Evolutionary conservation across 2,888 invertebrate species (phyloP).

Genomic region (Sussaba pulchella): DNA sequence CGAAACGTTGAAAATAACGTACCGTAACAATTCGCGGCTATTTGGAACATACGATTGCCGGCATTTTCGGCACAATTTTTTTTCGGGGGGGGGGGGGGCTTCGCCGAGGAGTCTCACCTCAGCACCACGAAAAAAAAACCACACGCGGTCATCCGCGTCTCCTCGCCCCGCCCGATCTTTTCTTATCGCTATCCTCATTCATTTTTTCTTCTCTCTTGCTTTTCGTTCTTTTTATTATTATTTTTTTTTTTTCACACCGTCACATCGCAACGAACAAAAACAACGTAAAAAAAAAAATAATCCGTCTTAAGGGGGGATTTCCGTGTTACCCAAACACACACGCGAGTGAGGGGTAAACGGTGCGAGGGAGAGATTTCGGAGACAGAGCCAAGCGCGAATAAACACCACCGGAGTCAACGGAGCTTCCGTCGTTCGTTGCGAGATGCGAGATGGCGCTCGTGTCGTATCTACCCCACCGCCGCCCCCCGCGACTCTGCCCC

Average conservation of each 20-base stretch:
- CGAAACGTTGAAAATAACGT: slow-evolving; percentile 47
- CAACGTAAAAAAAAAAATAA: slow-evolving; percentile 40
- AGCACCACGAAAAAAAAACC: slow-evolving; percentile 9
- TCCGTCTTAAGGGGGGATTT: slow-evolving; percentile 56
- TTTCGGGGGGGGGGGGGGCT: no score
- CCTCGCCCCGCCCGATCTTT: slow-evolving; percentile 69
- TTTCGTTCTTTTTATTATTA: no score
- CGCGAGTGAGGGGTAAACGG: slow-evolving; percentile 46
- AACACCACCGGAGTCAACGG: slow-evolving; percentile 85
- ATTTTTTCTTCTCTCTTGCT: slow-evolving; percentile 59
- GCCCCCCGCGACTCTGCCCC: no score
- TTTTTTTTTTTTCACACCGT: slow-evolving; percentile 68
- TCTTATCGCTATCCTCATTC: slow-evolving; percentile 73
- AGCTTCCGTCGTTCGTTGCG: not conserved
- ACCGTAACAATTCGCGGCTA: slow-evolving; percentile 28
- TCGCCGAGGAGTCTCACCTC: slow-evolving; percentile 38
- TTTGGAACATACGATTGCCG: slow-evolving; percentile 57
- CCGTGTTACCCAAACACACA: slow-evolving; percentile 40
- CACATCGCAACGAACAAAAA: slow-evolving; percentile 60
- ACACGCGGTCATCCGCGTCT: slow-evolving; percentile 68
- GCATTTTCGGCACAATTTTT: slow-evolving; percentile 60
- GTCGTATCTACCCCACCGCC: not conserved
- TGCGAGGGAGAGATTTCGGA: slow-evolving; percentile 58
- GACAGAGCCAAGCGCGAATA: slow-evolving; percentile 81
- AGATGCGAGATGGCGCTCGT: slow-evolving; percentile 6